Evolutionary conservation across 2,797 vertebrate genomes (phyloP), one percentile per base, ranked within the genome.

Genomic region (Periophthalmus magnuspinnatus): DNA sequence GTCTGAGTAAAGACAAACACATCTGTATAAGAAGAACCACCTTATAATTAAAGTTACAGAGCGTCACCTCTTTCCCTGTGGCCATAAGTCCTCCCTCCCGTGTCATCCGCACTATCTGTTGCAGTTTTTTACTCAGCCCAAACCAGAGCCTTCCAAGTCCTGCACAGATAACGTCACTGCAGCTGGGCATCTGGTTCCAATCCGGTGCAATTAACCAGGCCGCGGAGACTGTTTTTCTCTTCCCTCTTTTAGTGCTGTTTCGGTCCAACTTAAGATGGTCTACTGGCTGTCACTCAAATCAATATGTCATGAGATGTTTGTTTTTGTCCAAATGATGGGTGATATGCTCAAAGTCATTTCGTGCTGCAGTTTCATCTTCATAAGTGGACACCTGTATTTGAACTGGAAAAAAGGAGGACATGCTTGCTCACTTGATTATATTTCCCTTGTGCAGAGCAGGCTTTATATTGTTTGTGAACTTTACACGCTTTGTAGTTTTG

Each of bases 141-240:
- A 88, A 90, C 87, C 87, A 88, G 79, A 86, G 87, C 89, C 89
- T 90, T 91, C 86, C 82, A 90, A 89, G 88, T 87, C 90, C 91
- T 91, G 63, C 81, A 89, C 82, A 86, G 86, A 93, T 93, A 90
- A 92, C 89, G 88, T 92, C 90, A 93, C 87, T 83, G 86, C 72
- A 82, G 81, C 88, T 75, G 68, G 81, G 87, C 93, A 94, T 94
- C 93, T 94, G 93, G 82, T 94, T 93, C 88, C 85, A 92, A 94
- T 94, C 83, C 83, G 5, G 28, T 69, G 86, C 90, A 94, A 93
- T 93, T 93, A 93, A 91, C 88, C 81, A 72, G 89, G 80, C 83
- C 82, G 79, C 87, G 77, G 82, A 89, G 90, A 92, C 92, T 87
- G 90, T 90, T 91, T 81, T 81, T 84, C 77, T 82, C 67, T 50